Conservation (phyloP, 2,113 vertebrate genomes). For the Caranx ignobilis region DNA sequence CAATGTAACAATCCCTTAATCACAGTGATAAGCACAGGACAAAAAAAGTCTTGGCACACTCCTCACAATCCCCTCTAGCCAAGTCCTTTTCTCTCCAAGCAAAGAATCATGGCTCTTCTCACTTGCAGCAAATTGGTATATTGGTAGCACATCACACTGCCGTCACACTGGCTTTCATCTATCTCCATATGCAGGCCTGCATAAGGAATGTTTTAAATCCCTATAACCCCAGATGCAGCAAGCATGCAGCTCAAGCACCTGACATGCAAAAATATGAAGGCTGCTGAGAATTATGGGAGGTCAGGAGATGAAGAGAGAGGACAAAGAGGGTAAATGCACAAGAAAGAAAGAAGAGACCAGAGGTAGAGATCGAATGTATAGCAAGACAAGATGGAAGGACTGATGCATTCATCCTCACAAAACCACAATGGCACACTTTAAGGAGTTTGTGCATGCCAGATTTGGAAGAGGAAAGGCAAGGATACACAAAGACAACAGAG, state of each 20-base stretch:
- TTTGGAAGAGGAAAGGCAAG: conserved; percentile 16
- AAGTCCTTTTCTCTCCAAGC: conserved; percentile 4
- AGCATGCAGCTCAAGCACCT: conserved; percentile 37
- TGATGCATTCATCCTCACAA: conserved; percentile 12
- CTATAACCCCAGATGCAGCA: conserved; percentile 44
- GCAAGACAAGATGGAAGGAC: neutral
- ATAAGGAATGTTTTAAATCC: conserved; percentile 52
- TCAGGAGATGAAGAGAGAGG: conserved; percentile 17
- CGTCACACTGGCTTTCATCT: conserved; percentile 65
- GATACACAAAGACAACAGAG: conserved; percentile 27
- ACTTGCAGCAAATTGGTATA: conserved; percentile 63
- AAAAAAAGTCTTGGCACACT: conserved; percentile 10
- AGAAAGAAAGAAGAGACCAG: conserved; percentile 14
- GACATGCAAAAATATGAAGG: conserved; percentile 41
- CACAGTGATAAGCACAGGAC: conserved; percentile 11
- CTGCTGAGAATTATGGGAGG: conserved; percentile 39
- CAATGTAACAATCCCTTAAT: conserved; percentile 9
- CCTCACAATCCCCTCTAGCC: conserved; percentile 10
- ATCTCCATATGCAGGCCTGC: conserved; percentile 51
- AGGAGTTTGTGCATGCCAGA: conserved; percentile 40
- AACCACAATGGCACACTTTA: conserved; percentile 27
- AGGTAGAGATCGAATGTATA: neutral
- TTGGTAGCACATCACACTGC: conserved; percentile 45
- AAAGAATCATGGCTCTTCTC: conserved; percentile 50
- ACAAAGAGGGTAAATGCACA: conserved; percentile 9